Conservation (phyloP, 2,113 vertebrate genomes). For the Odocoileus virginianus region DNA sequence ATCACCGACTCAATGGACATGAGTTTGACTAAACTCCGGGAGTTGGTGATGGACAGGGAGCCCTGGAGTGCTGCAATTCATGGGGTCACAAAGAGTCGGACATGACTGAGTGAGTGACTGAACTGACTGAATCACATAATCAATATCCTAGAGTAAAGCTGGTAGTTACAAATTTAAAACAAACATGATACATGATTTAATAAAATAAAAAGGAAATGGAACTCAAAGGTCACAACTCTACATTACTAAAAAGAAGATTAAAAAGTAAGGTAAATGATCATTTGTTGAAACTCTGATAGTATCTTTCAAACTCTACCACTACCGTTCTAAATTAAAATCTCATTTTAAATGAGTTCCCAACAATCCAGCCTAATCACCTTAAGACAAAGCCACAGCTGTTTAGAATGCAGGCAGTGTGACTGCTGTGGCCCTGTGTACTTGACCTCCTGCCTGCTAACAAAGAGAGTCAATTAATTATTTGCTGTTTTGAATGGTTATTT, state of each 20-base stretch:
- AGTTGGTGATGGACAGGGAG: too few species aligned
- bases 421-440: conserved; percentile 71
- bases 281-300: not conserved
- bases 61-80: too few species aligned
- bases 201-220: conserved; percentile 21
- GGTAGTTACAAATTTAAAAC: not conserved
- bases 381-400: conserved; percentile 75
- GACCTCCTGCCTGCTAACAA: conserved; percentile 81
- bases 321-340: conserved; percentile 82
- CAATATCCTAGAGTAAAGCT: conserved; percentile 1
- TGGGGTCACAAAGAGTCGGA: too few species aligned
- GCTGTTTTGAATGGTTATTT: conserved; percentile 75
- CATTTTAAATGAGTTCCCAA: conserved; percentile 81
- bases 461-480: conserved; percentile 84
- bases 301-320: conserved; percentile 80
- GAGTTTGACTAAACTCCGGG: too few species aligned
- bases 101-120: too few species aligned
- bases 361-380: conserved; percentile 75
- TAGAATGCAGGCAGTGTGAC: conserved; percentile 73
- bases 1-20: too few species aligned
- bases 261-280: conserved; percentile 52
- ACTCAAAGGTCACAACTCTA: conserved; percentile 32
- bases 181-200: not conserved
- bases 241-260: conserved; percentile 32
- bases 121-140: not conserved